These are phyloP conservation scores for Melieria crassipennis DNA, from an alignment of 2,888 invertebrate species.

Conservation along the genomic window DNA sequence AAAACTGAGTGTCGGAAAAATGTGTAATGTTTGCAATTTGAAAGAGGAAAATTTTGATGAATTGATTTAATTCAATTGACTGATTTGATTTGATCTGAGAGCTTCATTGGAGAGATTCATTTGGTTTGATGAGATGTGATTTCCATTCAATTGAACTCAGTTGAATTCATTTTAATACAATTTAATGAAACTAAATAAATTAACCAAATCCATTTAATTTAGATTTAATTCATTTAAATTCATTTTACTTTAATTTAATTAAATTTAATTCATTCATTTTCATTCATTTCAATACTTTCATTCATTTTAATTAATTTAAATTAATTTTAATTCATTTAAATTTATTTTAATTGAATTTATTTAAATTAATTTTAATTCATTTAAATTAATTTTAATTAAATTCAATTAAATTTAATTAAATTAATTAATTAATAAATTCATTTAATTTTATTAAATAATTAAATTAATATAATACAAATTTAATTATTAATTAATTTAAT, in stretches of 20 bases:
- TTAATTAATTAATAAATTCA: constrained; percentile 1
- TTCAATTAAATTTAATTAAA: neutral
- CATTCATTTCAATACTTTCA: neutral
- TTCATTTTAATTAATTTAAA: neutral
- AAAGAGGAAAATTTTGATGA: no score
- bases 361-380: neutral
- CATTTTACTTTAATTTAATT: neutral
- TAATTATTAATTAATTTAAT: neutral
- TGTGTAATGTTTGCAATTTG: no score
- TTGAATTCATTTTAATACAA: no score
- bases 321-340: neutral
- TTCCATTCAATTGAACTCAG: no score
- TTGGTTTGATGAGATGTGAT: no score
- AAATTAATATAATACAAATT: neutral
- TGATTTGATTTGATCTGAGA: no score
- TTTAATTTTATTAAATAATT: neutral
- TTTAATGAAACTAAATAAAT: no score
- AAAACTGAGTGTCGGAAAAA: no score
- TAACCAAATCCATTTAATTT: neutral
- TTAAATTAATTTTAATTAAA: neutral
- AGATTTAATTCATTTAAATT: neutral
- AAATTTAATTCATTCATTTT: neutral
- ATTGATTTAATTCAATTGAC: no score
- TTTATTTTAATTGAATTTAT: neutral
- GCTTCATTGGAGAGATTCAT: no score